These are phyloP conservation scores for Coccyzus lansbergi DNA, from an alignment of 2,797 vertebrate species.

Conservation along the genomic window DNA sequence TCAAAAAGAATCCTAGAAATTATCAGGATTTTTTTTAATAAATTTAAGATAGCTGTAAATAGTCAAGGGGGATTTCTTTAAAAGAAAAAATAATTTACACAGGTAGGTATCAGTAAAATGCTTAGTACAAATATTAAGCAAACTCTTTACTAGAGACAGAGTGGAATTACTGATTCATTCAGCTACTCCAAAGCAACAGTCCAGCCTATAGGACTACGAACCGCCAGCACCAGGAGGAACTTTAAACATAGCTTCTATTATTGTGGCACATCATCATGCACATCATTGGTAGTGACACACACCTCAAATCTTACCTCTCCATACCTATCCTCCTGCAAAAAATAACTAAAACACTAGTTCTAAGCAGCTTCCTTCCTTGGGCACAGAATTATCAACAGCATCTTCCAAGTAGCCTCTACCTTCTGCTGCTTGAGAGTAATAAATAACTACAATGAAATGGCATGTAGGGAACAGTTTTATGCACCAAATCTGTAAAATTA, in stretches of 20 bases:
- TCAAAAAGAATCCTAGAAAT: neutral
- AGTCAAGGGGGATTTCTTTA: neutral
- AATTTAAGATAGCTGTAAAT: neutral
- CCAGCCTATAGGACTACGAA: neutral
- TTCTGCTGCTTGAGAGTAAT: neutral
- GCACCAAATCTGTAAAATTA: neutral
- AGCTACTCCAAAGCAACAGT: neutral
- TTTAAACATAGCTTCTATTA: neutral
- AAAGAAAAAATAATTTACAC: neutral
- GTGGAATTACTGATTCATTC: neutral
- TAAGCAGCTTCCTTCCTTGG: neutral
- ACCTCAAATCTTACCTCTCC: neutral
- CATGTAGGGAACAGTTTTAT: neutral
- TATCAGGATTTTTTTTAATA: neutral
- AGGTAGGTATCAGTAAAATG: fast-evolving
- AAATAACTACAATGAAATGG: neutral
- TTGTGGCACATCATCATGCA: neutral
- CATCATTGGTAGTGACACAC: neutral
- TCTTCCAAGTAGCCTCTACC: neutral
- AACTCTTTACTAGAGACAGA: neutral
- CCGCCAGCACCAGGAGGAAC: neutral
- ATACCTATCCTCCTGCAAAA: neutral
- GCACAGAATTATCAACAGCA: neutral
- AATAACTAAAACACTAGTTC: neutral
- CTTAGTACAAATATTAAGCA: neutral